Evolutionary conservation across 2,888 invertebrate species (phyloP).

Genomic region (Clitarchus hookeri): DNA sequence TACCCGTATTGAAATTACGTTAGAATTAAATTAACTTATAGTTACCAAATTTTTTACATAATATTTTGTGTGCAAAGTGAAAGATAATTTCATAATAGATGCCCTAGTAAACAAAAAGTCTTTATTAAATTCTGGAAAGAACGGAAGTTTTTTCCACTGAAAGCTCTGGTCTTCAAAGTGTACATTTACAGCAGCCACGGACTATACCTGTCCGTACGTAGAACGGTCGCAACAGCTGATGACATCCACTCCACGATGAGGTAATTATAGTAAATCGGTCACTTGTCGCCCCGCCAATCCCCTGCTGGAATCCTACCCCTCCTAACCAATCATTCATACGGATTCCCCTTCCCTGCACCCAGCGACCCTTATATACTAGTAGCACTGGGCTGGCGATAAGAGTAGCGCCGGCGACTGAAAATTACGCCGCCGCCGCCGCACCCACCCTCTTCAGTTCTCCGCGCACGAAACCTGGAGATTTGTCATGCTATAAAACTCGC

Average conservation of each 20-base stretch:
- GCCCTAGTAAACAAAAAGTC: no score
- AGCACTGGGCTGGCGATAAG: neutral
- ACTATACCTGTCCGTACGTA: neutral
- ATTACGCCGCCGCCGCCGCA: neutral
- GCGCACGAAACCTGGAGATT: slow-evolving; percentile 36
- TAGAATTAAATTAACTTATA: no score
- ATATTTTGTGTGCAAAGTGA: no score
- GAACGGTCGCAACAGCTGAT: neutral
- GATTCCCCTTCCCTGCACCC: neutral
- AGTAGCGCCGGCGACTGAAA: neutral
- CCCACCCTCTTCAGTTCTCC: neutral
- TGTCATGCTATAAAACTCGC: slow-evolving; percentile 40
- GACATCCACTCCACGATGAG: neutral
- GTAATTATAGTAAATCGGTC: neutral
- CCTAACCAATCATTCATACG: neutral
- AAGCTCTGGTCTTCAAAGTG: no score
- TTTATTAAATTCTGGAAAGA: no score
- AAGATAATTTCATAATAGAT: no score
- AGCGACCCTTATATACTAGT: neutral
- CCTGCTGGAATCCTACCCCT: neutral
- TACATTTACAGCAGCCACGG: neutral
- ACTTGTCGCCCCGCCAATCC: neutral
- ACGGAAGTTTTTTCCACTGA: no score
- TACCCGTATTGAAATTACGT: no score
- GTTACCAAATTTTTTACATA: no score